Base-by-base conservation (phyloP, 2,113 vertebrate genomes). In the Pycnonotus jocosus region DNA sequence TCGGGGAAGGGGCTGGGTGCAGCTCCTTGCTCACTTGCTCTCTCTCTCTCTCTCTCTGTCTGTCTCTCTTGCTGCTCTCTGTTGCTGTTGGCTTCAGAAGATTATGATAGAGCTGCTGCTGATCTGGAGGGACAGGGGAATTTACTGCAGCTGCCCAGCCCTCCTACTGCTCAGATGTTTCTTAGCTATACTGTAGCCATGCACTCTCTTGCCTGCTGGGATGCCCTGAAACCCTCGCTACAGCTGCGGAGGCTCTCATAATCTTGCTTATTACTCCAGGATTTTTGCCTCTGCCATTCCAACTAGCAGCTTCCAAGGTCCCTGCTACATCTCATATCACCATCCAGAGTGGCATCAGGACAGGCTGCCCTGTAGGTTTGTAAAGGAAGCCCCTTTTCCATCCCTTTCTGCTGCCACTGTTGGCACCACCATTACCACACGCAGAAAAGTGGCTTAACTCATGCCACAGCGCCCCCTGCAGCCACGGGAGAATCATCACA, bases 381-480 rank as follows among this genome's bases (percentile, higher is more conserved):
- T 35, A 35, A 47, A 47, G 42, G 42, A 24, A 65, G 22, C 42
- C 20, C 11, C 33, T n/a, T 66, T 47, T 66, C 64, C 16, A 27
- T 47, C 44, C 16, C 31, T 25, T n/a, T 33, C 40, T 7, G 8
- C 31, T n/a, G 37, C 60, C 37, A 20, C 30, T 21, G 6, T 22
- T 3, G 21, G 15, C 15, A 11, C 22, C 2, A 7, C 30, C 31
- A 25, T n/a, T 25, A 21, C 27, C 60, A 13, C 12, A 6, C 4
- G 35, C 22, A 14, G 22, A n/a, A 16, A 47, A 7, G 13, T 0
- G 3, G 9, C 45, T 0, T 2, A 21, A 2, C n/a, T 21, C 0
- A 10, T 3, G 3, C 13, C 45, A 69, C 65, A 48, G 45, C 33
- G 6, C 45, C n/a, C 33, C 65, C 65, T 68, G 12, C 23, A 37